Base-by-base conservation (phyloP, 1,140 invertebrate species). In the Helicoverpa armigera region DNA sequence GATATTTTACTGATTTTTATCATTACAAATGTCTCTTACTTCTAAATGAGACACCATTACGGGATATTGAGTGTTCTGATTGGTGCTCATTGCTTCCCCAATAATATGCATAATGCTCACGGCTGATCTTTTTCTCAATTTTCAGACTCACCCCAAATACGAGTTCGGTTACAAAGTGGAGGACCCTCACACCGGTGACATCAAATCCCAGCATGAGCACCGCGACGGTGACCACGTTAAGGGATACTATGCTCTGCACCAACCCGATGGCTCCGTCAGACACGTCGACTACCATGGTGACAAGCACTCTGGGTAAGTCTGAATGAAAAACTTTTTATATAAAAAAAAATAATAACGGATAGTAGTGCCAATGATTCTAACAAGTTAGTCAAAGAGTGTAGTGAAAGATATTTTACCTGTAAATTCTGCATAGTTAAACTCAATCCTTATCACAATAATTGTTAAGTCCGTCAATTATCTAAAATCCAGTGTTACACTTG, bases 71-170 rank as follows among this genome's bases (percentile, higher is more conserved):
- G 3, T 0, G 3, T 35, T n/a, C n/a, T n/a, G n/a, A n/a, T 35
- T 35, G 35, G 35, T 35, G 35, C 7, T 7, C 35, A 35, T 5
- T 7, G 35, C 7, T 35, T 35, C 35, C 7, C 3, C 35, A 5
- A 35, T 7, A 23, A 35, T 35, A 35, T 7, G 35, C 35, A 1
- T 23, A 23, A 35, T 35, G 35, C 1, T 3, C 35, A 35, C 3
- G 35, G 7, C 35, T 7, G 35, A 78, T 9, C 7, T 48, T 0
- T 29, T 58, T 16, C 1, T 74, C 54, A 18, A 13, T 69, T 78
- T 73, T 10, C 50, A 84, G 81, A 65, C 83, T 60, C 83, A 93
- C 78, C 90, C 90, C 29, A 91, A 92, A 82, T 94, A 94, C 85
- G 84, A 88, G 73, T 82, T 82, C 70, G 81, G 61, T 2, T 82